These are phyloP conservation scores for Synergus umbraculus DNA, from an alignment of 2,888 invertebrate species.

Conservation along the genomic window DNA sequence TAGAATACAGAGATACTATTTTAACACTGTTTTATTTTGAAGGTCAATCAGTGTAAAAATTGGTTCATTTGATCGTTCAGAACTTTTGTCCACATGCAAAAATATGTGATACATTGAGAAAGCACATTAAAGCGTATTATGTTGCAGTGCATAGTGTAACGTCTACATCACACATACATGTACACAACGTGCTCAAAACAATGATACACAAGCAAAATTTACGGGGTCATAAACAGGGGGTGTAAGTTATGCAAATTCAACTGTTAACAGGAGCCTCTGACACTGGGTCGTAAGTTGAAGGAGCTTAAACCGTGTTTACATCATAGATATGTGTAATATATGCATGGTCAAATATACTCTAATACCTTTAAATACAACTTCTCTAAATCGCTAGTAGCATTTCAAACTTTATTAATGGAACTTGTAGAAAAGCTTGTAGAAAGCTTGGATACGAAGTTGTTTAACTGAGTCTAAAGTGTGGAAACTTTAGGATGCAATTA, in stretches of 20 bases:
- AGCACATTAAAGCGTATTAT: neutral
- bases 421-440: neutral
- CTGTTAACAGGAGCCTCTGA: conserved; percentile 49
- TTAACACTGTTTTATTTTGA: no score
- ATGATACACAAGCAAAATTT: conserved; percentile 30
- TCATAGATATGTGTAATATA: conserved; percentile 44
- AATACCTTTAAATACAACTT: conserved; percentile 46
- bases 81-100: neutral
- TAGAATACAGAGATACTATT: no score
- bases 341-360: conserved; percentile 49
- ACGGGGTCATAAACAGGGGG: conserved; percentile 43
- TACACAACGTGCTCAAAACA: neutral
- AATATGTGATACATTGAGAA: neutral
- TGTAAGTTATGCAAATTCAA: conserved; percentile 49
- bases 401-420: conserved; percentile 47
- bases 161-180: neutral
- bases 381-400: conserved; percentile 43
- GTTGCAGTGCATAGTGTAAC: neutral
- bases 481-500: conserved; percentile 40
- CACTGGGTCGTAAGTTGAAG: conserved; percentile 53
- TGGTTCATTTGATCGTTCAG: no score
- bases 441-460: neutral
- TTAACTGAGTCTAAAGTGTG: neutral
- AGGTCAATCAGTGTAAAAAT: no score
- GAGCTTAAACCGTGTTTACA: conserved; percentile 52